Base-by-base conservation (phyloP, 1,140 invertebrate genomes). In the Trigoniulus corallinus region DNA sequence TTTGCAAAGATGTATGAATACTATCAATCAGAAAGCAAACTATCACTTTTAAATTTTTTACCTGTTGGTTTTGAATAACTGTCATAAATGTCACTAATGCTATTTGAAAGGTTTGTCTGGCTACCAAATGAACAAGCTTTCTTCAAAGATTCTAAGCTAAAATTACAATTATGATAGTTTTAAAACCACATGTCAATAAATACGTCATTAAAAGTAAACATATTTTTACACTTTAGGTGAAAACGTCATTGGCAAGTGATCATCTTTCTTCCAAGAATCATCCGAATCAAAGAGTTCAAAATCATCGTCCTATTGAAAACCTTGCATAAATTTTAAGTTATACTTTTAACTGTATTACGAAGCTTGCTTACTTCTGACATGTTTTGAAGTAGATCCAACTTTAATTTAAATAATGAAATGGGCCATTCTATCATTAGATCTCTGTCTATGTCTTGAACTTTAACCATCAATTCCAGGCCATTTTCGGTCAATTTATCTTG, bases 211-310 rank as follows among this genome's bases (percentile, higher is more conserved):
- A n/a, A n/a, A n/a, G n/a, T n/a, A n/a, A n/a, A n/a, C n/a, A n/a
- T n/a, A n/a, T n/a, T n/a, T 10, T 44, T 44, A 44, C 42, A 44
- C 21, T 18, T 44, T 44, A 7, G 42, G 42, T 44, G 42, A 44
- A 20, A 44, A 24, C 7, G 42, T 44, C 4, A 44, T 12, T 21
- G 4, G 7, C 24, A 18, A 7, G 4, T 44, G 4, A 44, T 44
- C 42, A 20, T 44, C 24, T 4, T 44, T 18, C 12, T 21, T 12
- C 42, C 42, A 44, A 44, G 7, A 7, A 7, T 44, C 4, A 7
- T 24, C 24, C 18, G 4, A 7, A 44, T 44, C 42, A 44, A 44
- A 44, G 7, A 44, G 24, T 10, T 44, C 42, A 10, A 18, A 44
- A 13, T 39, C 37, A 13, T 39, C 37, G 18, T 39, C 37, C 12